phyloP scores from a whole-genome alignment of 1,140 invertebrate genomes.

The Venustaconcha ellipsiformis region DNA sequence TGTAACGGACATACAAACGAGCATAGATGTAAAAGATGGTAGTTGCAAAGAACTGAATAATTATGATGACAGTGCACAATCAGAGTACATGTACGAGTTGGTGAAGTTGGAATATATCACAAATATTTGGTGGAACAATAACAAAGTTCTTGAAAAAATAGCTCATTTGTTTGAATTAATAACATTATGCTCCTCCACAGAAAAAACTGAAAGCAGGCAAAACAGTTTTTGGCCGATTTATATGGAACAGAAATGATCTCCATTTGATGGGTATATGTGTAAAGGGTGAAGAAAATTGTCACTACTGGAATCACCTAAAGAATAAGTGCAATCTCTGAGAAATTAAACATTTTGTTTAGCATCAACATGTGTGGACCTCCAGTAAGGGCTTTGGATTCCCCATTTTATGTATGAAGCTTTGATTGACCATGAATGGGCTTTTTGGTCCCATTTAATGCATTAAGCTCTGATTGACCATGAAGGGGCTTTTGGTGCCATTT shows the following conservation, averaged over 20 bases:
- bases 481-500: not conserved
- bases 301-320: slow-evolving; percentile 22
- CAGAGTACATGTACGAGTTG: not conserved
- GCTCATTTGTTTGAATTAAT: not conserved
- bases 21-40: not conserved
- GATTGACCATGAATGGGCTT: not conserved
- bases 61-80: not conserved
- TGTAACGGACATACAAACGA: not conserved
- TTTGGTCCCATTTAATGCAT: too few relatives aligned
- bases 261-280: slow-evolving; percentile 10
- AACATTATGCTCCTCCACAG: not conserved
- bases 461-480: too few relatives aligned
- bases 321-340: slow-evolving; percentile 13
- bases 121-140: not conserved
- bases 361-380: not conserved
- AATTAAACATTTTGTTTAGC: not conserved
- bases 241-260: slow-evolving; percentile 11
- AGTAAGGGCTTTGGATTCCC: not conserved
- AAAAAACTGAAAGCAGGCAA: not conserved
- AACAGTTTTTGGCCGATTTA: not conserved
- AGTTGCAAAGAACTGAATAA: not conserved
- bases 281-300: slow-evolving; percentile 24
- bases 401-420: not conserved
- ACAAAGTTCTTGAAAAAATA: not conserved
- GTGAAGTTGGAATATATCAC: not conserved